A percentile compares a stretch with the other conserved stretches of the same genome.
phyloP scores from a whole-genome alignment of 2,888 invertebrate species.

The Spicauda simplicius region DNA sequence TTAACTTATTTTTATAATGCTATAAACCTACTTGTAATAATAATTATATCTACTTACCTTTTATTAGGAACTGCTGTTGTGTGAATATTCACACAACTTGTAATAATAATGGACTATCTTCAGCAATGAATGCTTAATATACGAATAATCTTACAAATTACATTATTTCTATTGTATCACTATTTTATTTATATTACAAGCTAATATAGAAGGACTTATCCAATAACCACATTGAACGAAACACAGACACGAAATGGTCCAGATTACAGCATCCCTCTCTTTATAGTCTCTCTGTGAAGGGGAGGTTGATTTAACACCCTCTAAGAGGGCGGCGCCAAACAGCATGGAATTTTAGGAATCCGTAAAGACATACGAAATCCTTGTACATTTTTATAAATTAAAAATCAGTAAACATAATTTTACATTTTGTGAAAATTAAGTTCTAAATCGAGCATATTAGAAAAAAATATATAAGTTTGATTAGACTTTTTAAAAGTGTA shows the following conservation, averaged over 20 bases:
- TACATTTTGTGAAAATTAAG: no score
- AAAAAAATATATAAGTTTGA: no score
- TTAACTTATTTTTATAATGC: no score
- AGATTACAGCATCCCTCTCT: conserved; percentile 68
- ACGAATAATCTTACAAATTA: neutral
- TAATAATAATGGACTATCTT: neutral
- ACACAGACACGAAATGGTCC: conserved; percentile 49
- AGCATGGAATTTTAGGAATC: conserved; percentile 39
- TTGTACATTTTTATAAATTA: neutral
- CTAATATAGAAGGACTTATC: conserved; percentile 21
- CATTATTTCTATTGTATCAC: neutral
- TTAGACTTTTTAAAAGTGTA: no score
- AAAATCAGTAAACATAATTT: neutral
- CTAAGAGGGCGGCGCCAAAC: conserved; percentile 62
- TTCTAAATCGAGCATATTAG: no score
- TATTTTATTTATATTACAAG: neutral
- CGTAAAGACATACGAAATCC: neutral
- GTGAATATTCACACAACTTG: neutral
- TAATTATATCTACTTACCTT: neutral
- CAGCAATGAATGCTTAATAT: neutral
- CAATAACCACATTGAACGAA: conserved; percentile 37
- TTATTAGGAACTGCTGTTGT: neutral
- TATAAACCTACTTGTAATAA: no score
- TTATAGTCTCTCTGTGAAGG: conserved; percentile 64
- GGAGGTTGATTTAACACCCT: conserved; percentile 65